Percentiles rank a stretch among this genome's conserved stretches.
Evolutionary conservation across 2,797 vertebrate genomes (phyloP).

Genomic region (Lates japonicus): DNA sequence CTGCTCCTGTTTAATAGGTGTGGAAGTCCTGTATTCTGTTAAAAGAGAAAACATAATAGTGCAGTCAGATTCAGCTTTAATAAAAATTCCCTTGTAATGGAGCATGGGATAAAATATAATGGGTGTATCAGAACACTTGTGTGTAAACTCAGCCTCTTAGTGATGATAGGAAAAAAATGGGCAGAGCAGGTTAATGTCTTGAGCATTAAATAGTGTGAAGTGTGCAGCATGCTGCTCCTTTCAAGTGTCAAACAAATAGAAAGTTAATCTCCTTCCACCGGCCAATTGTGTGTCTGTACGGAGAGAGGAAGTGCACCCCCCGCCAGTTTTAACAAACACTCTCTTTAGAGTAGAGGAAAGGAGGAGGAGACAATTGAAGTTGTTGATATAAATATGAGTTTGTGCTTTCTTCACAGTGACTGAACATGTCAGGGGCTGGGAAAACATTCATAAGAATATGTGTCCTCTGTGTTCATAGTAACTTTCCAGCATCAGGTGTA

Average conservation of each 20-base stretch:
- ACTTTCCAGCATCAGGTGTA: slow-evolving; percentile 13
- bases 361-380: not conserved
- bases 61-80: not conserved
- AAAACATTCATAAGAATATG: not conserved
- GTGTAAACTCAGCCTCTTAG: not conserved
- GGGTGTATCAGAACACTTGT: not conserved
- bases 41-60: not conserved
- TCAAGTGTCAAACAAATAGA: not conserved
- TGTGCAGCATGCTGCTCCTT: not conserved
- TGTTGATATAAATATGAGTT: not conserved
- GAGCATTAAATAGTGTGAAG: not conserved
- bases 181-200: not conserved
- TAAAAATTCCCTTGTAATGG: not conserved
- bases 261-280: slow-evolving; percentile 13
- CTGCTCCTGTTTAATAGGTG: not conserved
- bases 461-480: not conserved
- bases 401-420: not conserved
- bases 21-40: not conserved
- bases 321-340: not conserved
- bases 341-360: not conserved
- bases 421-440: not conserved
- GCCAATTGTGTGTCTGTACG: slow-evolving; percentile 4
- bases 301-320: slow-evolving; percentile 8
- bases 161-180: not conserved
- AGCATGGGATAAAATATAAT: not conserved